Base-by-base conservation (phyloP, 2,113 vertebrate genomes). In the Butorides virescens region DNA sequence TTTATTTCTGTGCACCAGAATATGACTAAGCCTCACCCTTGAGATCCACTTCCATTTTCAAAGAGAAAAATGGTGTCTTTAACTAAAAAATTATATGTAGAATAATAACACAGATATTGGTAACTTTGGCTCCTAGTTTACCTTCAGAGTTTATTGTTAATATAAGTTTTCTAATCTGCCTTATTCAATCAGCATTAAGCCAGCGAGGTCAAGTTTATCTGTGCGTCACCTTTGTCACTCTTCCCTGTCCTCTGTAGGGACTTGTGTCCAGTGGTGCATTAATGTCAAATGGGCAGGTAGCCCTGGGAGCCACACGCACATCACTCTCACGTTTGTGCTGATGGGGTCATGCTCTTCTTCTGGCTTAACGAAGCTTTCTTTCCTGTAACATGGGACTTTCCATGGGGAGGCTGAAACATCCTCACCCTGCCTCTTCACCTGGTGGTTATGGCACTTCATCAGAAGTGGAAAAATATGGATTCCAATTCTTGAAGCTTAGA, bases 201-300 rank as follows among this genome's bases (percentile, higher is more conserved):
- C n/a, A 66, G 9, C 0, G 4, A 79, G 15, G 16, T 2, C 2
- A 1, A 50, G 9, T 53, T 68, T 63, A 66, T 32, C 4, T 55
- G 14, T 11, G 7, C 25, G 37, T 77, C 1, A 10, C 3, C 15
- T 2, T 22, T 39, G 29, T 34, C 37, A 36, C 34, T 11, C 15
- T 70, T 79, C 21, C 19, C 52, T 29, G 11, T 6, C 32, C 10
- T 72, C 29, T 16, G 5, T 2, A 34, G 13, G 9, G 19, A 66
- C 32, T 81, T 3, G 1, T 29, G 55, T 20, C 36, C 20, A 29
- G n/a, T 14, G 79, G 39, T 22, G 81, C 22, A 8, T n/a, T 27
- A 42, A 39, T 15, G 11, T n/a, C 42, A 50, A 85, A 47, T 3
- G 3, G 5, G 6, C 0, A 2, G 22, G 22, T 26, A 70, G n/a